These are phyloP conservation scores for Hyles euphorbiae DNA, from an alignment of 1,140 invertebrate species.

Conservation along the genomic window DNA sequence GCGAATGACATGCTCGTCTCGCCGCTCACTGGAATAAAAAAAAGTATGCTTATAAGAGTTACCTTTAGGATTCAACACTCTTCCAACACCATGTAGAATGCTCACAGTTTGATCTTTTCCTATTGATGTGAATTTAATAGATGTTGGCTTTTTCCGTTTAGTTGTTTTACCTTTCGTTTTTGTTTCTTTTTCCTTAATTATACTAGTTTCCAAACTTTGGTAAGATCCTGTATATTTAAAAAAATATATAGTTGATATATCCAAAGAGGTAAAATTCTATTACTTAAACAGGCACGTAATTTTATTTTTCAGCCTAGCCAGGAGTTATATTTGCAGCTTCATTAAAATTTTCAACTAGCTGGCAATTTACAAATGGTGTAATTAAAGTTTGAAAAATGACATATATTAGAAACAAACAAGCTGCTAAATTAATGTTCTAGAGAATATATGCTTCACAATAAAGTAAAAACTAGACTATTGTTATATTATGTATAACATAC, in stretches of 20 bases:
- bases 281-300: too few species aligned
- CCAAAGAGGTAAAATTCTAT: too few species aligned
- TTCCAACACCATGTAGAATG: constrained; percentile 84
- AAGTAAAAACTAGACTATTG: neutral
- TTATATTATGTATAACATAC: constrained; percentile 46
- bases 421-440: too few species aligned
- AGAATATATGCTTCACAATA: neutral
- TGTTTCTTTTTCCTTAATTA: constrained; percentile 45
- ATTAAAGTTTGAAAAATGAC: too few species aligned
- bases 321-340: too few species aligned
- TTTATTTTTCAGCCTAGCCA: too few species aligned
- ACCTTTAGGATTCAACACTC: constrained; percentile 86
- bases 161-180: constrained; percentile 39
- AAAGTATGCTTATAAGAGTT: constrained; percentile 20
- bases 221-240: constrained; percentile 38
- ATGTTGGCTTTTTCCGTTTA: constrained; percentile 56
- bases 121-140: constrained; percentile 72
- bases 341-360: too few species aligned
- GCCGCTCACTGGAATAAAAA: too few species aligned
- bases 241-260: neutral
- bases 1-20: too few species aligned
- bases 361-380: too few species aligned
- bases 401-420: too few species aligned
- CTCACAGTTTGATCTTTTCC: constrained; percentile 81
- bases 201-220: constrained; percentile 49